Percentiles rank a stretch among this genome's conserved stretches.
phyloP scores from a whole-genome alignment of 2,113 vertebrate genomes.

The Procavia capensis region DNA sequence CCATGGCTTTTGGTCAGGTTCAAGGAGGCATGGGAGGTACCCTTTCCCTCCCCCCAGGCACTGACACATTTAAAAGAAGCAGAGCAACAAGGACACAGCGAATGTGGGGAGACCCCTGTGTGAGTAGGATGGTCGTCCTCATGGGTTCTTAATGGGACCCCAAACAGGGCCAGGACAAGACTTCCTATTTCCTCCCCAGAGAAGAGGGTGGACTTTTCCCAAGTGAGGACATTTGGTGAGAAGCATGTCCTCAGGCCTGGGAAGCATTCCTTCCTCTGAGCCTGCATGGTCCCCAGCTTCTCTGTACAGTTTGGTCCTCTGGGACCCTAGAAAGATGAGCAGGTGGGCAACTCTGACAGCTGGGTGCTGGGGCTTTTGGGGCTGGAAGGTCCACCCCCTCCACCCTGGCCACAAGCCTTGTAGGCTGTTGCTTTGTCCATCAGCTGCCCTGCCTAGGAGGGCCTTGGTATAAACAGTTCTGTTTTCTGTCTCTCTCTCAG shows the following conservation, averaged over 20 bases:
- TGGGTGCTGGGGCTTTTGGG: neutral
- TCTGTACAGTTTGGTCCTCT: too few species aligned
- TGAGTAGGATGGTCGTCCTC: constrained; percentile 68
- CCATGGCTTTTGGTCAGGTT: constrained; percentile 85
- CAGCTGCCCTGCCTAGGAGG: neutral
- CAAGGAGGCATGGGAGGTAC: constrained; percentile 43
- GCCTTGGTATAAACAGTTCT: neutral
- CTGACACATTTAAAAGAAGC: constrained; percentile 83
- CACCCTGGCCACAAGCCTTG: neutral
- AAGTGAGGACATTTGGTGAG: rapidly evolving
- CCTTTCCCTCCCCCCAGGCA: constrained; percentile 76
- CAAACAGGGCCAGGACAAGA: neutral
- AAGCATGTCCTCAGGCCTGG: neutral
- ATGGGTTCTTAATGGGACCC: neutral
- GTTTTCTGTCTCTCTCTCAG: neutral
- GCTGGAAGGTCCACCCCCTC: neutral
- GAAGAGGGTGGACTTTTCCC: neutral
- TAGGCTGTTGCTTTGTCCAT: neutral
- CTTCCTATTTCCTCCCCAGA: neutral
- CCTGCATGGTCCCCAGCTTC: neutral
- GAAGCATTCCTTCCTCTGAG: neutral
- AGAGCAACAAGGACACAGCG: constrained; percentile 78
- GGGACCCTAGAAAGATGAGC: neutral
- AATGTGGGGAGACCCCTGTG: neutral
- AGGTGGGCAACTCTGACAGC: neutral